Evolutionary conservation across 1,140 invertebrate genomes (phyloP).

Genomic region (Leptestheria dahalacensis): DNA sequence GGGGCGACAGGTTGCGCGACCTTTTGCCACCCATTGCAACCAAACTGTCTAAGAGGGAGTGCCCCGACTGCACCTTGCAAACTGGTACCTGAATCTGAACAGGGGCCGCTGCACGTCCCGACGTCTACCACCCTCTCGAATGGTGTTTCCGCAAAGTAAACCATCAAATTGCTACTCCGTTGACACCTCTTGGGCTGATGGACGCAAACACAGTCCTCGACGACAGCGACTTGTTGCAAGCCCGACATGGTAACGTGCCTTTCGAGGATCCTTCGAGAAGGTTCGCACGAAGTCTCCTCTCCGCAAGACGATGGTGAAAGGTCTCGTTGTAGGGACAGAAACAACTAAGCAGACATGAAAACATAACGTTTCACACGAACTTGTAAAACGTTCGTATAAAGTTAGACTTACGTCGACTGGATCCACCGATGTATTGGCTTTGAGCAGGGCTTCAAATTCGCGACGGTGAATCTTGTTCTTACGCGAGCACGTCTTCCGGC

Average conservation of each 20-base stretch:
- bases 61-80: neutral
- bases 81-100: constrained; percentile 18
- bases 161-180: constrained; percentile 27
- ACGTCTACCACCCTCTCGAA: constrained; percentile 33
- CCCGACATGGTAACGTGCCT: constrained; percentile 33
- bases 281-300: constrained; percentile 27
- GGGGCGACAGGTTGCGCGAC: neutral
- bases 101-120: constrained; percentile 32
- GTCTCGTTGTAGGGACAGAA: constrained; percentile 13
- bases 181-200: constrained; percentile 24
- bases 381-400: neutral
- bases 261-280: constrained; percentile 28
- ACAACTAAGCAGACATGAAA: constrained; percentile 9
- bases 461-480: constrained; percentile 15
- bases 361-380: too few species aligned
- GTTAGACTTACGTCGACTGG: constrained; percentile 15
- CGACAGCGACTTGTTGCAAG: constrained; percentile 29
- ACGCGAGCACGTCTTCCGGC: constrained; percentile 11
- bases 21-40: constrained; percentile 2
- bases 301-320: constrained; percentile 25
- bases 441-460: constrained; percentile 16
- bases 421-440: constrained; percentile 12
- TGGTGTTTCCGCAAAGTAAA: constrained; percentile 32
- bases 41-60: neutral
- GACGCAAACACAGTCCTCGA: constrained; percentile 33